Evolutionary conservation across 2,113 vertebrate genomes (phyloP).

Genomic region (Salvelinus namaycush): DNA sequence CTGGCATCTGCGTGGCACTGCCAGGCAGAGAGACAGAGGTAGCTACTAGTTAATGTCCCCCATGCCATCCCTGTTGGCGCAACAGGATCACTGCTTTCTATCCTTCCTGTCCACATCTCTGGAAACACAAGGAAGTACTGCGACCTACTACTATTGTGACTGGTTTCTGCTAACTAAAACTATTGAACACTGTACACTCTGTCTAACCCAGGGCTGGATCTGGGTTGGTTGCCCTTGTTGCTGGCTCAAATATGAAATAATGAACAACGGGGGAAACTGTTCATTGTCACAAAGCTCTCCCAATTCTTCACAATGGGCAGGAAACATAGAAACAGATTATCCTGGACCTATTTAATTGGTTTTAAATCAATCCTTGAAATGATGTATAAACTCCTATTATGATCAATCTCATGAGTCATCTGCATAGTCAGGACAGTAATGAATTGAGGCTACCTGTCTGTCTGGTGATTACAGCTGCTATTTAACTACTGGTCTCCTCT

Average conservation of each 20-base stretch:
- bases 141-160: no score
- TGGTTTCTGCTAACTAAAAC: no score
- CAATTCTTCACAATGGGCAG: neutral
- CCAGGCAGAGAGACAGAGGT: slow-evolving; percentile 39
- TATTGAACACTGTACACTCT: no score
- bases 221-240: no score
- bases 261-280: neutral
- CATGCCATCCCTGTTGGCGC: slow-evolving; percentile 34
- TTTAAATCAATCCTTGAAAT: neutral
- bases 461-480: slow-evolving; percentile 31
- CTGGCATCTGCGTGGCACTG: slow-evolving; percentile 54
- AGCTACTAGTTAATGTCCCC: slow-evolving; percentile 22
- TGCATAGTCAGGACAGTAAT: slow-evolving; percentile 10
- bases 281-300: neutral
- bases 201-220: no score
- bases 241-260: no score
- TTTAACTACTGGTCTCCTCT: slow-evolving; percentile 47
- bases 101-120: slow-evolving; percentile 24
- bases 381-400: neutral
- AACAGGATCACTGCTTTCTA: slow-evolving; percentile 34
- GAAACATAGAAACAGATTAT: neutral
- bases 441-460: slow-evolving; percentile 29
- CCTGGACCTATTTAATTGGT: neutral
- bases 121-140: slow-evolving; percentile 49
- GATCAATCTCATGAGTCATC: neutral